These are phyloP conservation scores for Anser cygnoides DNA, from an alignment of 2,113 vertebrate species.

Conservation along the genomic window DNA sequence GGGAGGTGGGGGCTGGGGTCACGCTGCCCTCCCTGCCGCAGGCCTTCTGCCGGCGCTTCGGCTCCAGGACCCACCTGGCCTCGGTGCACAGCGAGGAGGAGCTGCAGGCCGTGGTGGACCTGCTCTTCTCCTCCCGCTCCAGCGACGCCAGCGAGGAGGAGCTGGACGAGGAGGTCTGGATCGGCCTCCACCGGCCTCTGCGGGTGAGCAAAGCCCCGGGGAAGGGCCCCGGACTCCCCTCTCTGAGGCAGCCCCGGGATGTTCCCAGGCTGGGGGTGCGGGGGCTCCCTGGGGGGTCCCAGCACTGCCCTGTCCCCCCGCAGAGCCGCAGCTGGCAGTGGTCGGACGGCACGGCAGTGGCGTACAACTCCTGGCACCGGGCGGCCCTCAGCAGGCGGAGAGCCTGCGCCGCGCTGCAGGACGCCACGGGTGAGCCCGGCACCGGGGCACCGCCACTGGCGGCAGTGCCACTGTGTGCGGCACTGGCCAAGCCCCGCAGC, in stretches of 20 bases:
- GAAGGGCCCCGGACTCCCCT: too few species aligned
- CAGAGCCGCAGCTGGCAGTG: background rate
- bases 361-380: background rate
- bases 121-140: background rate
- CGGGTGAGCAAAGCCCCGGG: background rate
- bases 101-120: background rate
- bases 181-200: background rate
- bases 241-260: too few species aligned
- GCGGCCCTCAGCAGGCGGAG: background rate
- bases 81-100: background rate
- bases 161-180: background rate
- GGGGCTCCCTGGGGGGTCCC: background rate
- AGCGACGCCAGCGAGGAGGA: background rate
- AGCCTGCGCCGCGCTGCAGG: background rate
- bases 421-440: background rate
- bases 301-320: rapidly evolving
- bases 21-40: rapidly evolving
- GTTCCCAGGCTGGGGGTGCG: too few species aligned
- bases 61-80: background rate
- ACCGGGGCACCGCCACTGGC: rapidly evolving
- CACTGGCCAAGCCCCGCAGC: too few species aligned
- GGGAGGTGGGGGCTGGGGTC: rapidly evolving
- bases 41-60: background rate
- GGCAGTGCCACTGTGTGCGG: too few species aligned
- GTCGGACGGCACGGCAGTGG: background rate